These are phyloP conservation scores for Dolichallabes microphthalmus DNA, from an alignment of 2,113 vertebrate genomes.

Conservation along the genomic window DNA sequence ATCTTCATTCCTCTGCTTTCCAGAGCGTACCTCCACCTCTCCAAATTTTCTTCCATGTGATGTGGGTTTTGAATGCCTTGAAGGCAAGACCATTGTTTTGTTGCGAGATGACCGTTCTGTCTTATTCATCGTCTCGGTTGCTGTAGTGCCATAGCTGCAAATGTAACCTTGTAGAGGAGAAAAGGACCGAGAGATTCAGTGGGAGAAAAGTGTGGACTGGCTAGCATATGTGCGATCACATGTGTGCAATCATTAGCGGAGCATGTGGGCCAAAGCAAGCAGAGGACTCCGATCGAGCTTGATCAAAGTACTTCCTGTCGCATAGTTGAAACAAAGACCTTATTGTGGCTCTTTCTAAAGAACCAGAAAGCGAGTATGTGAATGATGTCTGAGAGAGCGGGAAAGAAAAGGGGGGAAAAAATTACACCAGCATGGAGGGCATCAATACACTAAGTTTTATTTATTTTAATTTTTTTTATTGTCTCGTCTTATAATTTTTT, in stretches of 20 bases:
- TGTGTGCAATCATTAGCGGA: conserved; percentile 57
- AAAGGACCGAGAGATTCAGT: not conserved
- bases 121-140: not conserved
- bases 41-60: too few relatives aligned
- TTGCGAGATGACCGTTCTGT: not conserved
- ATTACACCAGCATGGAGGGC: not conserved
- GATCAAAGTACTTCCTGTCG: conserved; percentile 60
- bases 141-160: not conserved
- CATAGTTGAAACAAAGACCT: conserved; percentile 61
- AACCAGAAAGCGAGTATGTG: conserved; percentile 34
- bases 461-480: too few relatives aligned
- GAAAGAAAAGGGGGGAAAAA: conserved; percentile 24
- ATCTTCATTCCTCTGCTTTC: too few relatives aligned
- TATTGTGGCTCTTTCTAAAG: conserved; percentile 52
- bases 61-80: conserved; percentile 35
- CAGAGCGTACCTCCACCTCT: too few relatives aligned
- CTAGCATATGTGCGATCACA: conserved; percentile 32
- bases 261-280: conserved; percentile 61
- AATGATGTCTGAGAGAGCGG: conserved; percentile 27
- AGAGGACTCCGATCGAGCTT: conserved; percentile 54
- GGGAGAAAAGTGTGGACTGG: not conserved
- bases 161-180: not conserved
- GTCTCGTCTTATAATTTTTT: not conserved
- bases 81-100: conserved; percentile 24
- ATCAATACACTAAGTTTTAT: not conserved